These are phyloP conservation scores for Nomada fucata DNA, from an alignment of 2,888 invertebrate genomes.

Conservation along the genomic window DNA sequence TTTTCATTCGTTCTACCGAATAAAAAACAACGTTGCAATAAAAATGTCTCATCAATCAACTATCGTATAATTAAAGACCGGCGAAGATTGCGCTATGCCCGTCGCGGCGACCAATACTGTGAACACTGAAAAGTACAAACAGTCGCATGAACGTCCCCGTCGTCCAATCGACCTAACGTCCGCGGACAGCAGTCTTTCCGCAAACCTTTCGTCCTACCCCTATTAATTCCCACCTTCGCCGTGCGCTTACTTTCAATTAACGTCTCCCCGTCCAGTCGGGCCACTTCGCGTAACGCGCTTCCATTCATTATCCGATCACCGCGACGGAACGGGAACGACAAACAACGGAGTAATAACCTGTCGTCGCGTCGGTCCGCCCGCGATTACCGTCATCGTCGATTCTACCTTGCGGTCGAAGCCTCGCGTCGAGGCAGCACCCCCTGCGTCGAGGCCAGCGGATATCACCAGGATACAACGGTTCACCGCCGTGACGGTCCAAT, in stretches of 20 bases:
- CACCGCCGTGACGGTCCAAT: constrained; percentile 26
- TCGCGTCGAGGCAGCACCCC: background rate
- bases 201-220: background rate
- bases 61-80: too few species aligned
- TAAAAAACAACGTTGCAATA: too few species aligned
- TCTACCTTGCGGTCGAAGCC: constrained; percentile 24
- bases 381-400: constrained; percentile 29
- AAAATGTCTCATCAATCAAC: too few species aligned
- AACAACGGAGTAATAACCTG: constrained; percentile 43
- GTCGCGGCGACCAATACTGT: too few species aligned
- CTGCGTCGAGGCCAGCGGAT: constrained; percentile 5
- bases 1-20: too few species aligned
- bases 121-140: too few species aligned
- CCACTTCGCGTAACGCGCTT: constrained; percentile 8
- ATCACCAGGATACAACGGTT: constrained; percentile 6
- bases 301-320: constrained; percentile 40
- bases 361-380: constrained; percentile 23
- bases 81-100: too few species aligned
- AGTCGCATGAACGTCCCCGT: too few species aligned
- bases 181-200: background rate
- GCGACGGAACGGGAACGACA: constrained; percentile 7
- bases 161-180: background rate
- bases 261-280: background rate
- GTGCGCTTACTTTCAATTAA: constrained; percentile 32
- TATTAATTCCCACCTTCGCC: constrained; percentile 20